Percentiles rank a stretch among this genome's conserved stretches.
Evolutionary conservation across 1,140 invertebrate genomes (phyloP).

Genomic region (Drosophila yakuba): DNA sequence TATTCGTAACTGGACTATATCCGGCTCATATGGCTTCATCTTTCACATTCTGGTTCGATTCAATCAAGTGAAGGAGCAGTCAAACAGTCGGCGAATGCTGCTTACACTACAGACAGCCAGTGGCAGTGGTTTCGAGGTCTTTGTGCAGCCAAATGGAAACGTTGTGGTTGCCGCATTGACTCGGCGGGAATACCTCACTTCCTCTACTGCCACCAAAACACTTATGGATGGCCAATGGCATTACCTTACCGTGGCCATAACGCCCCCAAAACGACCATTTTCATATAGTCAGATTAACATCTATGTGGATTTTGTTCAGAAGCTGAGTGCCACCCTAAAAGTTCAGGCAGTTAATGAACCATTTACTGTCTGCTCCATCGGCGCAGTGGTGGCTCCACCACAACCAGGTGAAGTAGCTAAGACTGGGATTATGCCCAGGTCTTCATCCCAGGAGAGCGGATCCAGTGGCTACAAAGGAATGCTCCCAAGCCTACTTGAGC

Average conservation of each 20-base stretch:
- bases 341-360: conserved; percentile 87
- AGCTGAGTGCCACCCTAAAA: conserved; percentile 86
- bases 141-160: conserved; percentile 86
- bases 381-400: conserved; percentile 72
- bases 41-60: conserved; percentile 87
- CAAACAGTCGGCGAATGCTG: conserved; percentile 64
- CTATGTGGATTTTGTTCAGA: conserved; percentile 87
- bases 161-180: conserved; percentile 87
- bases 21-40: conserved; percentile 86
- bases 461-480: conserved; percentile 68
- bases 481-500: conserved; percentile 81
- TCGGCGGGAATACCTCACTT: conserved; percentile 87
- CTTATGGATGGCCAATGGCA: conserved; percentile 88
- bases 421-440: conserved; percentile 48
- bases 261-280: conserved; percentile 87
- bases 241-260: conserved; percentile 87
- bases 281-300: conserved; percentile 87
- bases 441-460: conserved; percentile 67
- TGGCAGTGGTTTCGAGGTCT: conserved; percentile 87
- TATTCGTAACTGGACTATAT: conserved; percentile 86
- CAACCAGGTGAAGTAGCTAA: conserved; percentile 42
- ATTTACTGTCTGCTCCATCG: conserved; percentile 86
- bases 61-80: conserved; percentile 70
- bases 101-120: conserved; percentile 86
- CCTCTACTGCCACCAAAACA: conserved; percentile 85